Percentiles rank a stretch among this genome's conserved stretches.
Evolutionary conservation across 2,113 vertebrate species (phyloP).

Genomic region (Opisthocomus hoazin): DNA sequence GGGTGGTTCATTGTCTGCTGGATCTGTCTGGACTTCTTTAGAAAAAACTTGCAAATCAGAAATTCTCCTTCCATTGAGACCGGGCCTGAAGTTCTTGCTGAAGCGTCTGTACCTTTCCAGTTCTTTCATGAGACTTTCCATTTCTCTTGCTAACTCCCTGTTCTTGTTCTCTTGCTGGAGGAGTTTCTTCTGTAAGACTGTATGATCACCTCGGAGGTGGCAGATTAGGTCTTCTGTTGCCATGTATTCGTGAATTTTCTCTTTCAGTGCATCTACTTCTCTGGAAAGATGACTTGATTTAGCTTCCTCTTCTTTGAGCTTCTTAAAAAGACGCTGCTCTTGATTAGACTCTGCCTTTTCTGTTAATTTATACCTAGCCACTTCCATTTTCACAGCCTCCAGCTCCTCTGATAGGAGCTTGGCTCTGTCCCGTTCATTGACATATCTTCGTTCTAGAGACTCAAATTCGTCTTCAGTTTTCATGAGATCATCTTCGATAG

Average conservation of each 20-base stretch:
- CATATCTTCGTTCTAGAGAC: slow-evolving; percentile 85
- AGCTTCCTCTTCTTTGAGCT: slow-evolving; percentile 89
- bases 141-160: slow-evolving; percentile 90
- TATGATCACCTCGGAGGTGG: slow-evolving; percentile 86
- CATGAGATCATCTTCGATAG: slow-evolving; percentile 87
- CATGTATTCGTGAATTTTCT: slow-evolving; percentile 94
- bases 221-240: slow-evolving; percentile 88
- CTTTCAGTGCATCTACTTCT: slow-evolving; percentile 91
- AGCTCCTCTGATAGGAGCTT: slow-evolving; percentile 86
- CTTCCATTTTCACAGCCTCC: slow-evolving; percentile 83
- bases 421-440: slow-evolving; percentile 83
- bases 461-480: slow-evolving; percentile 91
- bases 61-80: slow-evolving; percentile 88
- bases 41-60: slow-evolving; percentile 89
- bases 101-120: slow-evolving; percentile 90
- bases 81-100: slow-evolving; percentile 86
- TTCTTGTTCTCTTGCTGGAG: slow-evolving; percentile 92
- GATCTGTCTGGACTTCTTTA: slow-evolving; percentile 95
- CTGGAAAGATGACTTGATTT: slow-evolving; percentile 89
- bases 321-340: slow-evolving; percentile 88
- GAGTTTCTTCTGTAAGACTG: slow-evolving; percentile 86
- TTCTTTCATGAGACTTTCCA: slow-evolving; percentile 89
- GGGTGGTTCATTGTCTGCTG: slow-evolving; percentile 76
- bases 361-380: slow-evolving; percentile 87
- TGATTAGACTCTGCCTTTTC: slow-evolving; percentile 91